These are phyloP conservation scores for Apocheima hispidaria DNA, from an alignment of 2,888 invertebrate species.

Conservation along the genomic window DNA sequence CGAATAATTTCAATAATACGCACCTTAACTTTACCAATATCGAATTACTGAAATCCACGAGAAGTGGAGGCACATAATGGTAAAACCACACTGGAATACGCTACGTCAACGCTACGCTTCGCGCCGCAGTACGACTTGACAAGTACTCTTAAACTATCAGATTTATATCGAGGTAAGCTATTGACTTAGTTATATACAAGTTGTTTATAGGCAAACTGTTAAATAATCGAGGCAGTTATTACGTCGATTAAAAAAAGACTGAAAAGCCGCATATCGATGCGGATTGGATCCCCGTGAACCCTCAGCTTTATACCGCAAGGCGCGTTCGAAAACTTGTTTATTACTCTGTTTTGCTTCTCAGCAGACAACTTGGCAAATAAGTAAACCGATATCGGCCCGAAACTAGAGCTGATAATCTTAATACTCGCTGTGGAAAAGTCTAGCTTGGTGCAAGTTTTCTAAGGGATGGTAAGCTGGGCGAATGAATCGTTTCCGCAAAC, in stretches of 20 bases:
- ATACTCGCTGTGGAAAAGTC: slow-evolving; percentile 19
- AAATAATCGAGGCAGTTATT: too few species aligned
- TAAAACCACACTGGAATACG: neutral
- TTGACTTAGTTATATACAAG: too few species aligned
- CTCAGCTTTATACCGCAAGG: neutral
- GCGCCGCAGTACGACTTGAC: too few species aligned
- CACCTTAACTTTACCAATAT: slow-evolving; percentile 14
- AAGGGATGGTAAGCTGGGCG: slow-evolving; percentile 2
- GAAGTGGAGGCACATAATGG: neutral
- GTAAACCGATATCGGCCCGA: slow-evolving; percentile 39
- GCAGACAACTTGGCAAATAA: slow-evolving; percentile 40
- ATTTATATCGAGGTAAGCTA: too few species aligned
- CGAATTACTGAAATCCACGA: slow-evolving; percentile 13
- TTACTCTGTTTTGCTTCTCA: slow-evolving; percentile 36
- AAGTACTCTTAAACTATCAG: too few species aligned
- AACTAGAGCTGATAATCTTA: slow-evolving; percentile 31
- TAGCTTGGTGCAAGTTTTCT: slow-evolving; percentile 20
- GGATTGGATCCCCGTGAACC: neutral
- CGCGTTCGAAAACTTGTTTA: slow-evolving; percentile 37
- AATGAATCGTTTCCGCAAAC: slow-evolving; percentile 6
- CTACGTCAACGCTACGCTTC: neutral
- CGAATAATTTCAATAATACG: slow-evolving; percentile 8
- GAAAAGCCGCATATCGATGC: too few species aligned
- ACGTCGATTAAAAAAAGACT: too few species aligned
- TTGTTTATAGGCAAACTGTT: too few species aligned